Conservation (phyloP, 2,888 invertebrate species). For the Ischnus inquisitorius region DNA sequence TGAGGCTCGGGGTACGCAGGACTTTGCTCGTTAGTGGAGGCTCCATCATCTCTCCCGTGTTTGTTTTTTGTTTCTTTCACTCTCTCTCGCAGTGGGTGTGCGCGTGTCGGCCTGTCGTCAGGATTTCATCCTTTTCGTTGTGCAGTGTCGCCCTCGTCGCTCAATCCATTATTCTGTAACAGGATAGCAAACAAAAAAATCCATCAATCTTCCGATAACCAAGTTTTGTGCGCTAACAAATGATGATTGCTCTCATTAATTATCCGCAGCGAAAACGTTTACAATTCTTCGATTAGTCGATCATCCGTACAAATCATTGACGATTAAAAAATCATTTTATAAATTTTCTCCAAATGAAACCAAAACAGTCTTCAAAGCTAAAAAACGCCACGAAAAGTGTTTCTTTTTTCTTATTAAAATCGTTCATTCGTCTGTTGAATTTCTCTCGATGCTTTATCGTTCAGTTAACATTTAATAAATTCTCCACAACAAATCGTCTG, state of each 20-base stretch:
- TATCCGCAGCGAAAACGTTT: not conserved
- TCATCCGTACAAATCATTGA: too few relatives aligned
- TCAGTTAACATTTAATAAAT: not conserved
- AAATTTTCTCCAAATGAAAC: too few relatives aligned
- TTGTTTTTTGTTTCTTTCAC: constrained; percentile 25
- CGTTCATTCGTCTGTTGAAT: too few relatives aligned
- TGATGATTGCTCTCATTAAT: not conserved
- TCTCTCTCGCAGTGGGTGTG: constrained; percentile 58
- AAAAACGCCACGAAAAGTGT: too few relatives aligned
- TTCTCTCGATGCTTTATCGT: too few relatives aligned
- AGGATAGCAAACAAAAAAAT: constrained; percentile 15
- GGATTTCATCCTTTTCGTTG: constrained; percentile 76
- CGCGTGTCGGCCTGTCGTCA: constrained; percentile 74
- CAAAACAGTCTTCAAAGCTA: too few relatives aligned
- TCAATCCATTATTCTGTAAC: constrained; percentile 70
- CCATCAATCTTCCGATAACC: not conserved
- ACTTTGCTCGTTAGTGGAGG: constrained; percentile 88
- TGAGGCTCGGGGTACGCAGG: constrained; percentile 91
- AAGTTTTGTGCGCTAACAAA: not conserved
- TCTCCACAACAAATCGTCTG: not conserved
- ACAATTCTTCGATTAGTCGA: too few relatives aligned
- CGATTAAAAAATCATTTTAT: too few relatives aligned
- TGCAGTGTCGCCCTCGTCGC: constrained; percentile 59
- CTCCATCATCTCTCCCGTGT: constrained; percentile 79
- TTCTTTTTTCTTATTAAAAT: too few relatives aligned